Evolutionary conservation across 1,140 invertebrate species (phyloP), one percentile per base, ranked within the genome.

Genomic region (Tetraneura akinire): DNA sequence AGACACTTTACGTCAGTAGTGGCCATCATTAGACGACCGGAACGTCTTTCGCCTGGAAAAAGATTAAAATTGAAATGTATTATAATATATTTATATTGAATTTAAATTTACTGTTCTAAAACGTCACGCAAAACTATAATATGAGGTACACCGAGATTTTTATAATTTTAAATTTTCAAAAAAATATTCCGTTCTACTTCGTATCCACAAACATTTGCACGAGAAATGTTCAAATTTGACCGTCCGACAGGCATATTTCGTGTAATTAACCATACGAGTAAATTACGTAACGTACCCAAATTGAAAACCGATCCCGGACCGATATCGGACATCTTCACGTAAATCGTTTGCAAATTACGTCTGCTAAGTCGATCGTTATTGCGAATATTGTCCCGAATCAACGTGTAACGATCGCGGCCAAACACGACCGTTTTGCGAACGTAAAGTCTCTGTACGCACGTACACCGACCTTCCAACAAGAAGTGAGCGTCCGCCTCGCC

Each of bases 1-100:
- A 78, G 21, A 60, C 21, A 78, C 23, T 62, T 78, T 16, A 78
- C 74, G 6, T 78, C 55, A 9, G 32, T 11, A 0, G 55, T 78
- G 13, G 53, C 55, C 1, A 78, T 18, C 21, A 78, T 55, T 13
- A 78, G 9, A 10, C 74, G 21, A 3, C 55, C 74, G 3, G 32
- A 23, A 11, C 37, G 37, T 45, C 23, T 60, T 29, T 57, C 37
- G 8, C 53, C 53, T 60, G 32, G 13, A 6, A 5, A 42, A n/a
- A 53, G 2, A 53, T n/a, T n/a, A 53, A 53, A 18, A 53, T 53
- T 1, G 11, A 57, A 16, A 21, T 3, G 6, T 11, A 14, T 10
- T 62, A 62, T 32, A 26, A 14, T 6, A 62, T 29, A 32, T 29
- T 62, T 55, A 55, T n/a, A n/a, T n/a, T n/a, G 18, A 5, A 14